Evolutionary conservation across 2,888 invertebrate genomes (phyloP).

Genomic region (Aromia moschata): DNA sequence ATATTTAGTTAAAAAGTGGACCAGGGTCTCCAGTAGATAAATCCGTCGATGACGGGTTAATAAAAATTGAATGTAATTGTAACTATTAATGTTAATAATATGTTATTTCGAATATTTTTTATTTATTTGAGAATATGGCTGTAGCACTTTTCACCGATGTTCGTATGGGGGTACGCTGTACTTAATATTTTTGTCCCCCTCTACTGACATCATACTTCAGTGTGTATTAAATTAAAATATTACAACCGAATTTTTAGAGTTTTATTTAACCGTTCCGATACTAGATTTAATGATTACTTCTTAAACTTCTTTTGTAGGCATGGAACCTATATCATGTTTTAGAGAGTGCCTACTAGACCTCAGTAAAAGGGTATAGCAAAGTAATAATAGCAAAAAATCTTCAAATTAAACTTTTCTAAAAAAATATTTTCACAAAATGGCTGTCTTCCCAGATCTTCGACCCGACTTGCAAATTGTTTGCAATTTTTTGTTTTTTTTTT

Average conservation of each 20-base stretch:
- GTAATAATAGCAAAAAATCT: too few relatives aligned
- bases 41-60: slow-evolving; percentile 25
- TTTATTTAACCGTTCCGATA: slow-evolving; percentile 6
- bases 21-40: slow-evolving; percentile 55
- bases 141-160: slow-evolving; percentile 60
- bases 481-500: too few relatives aligned
- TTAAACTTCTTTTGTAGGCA: not conserved
- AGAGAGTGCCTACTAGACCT: too few relatives aligned
- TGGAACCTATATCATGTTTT: too few relatives aligned
- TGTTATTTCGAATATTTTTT: slow-evolving; percentile 60
- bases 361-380: too few relatives aligned
- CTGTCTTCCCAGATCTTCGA: too few relatives aligned
- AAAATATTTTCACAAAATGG: too few relatives aligned
- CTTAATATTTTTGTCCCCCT: slow-evolving; percentile 61
- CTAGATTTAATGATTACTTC: not conserved
- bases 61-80: slow-evolving; percentile 54
- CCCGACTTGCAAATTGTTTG: too few relatives aligned
- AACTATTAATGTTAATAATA: slow-evolving; percentile 61
- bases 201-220: slow-evolving; percentile 62
- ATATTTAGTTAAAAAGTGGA: slow-evolving; percentile 60
- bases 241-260: slow-evolving; percentile 44
- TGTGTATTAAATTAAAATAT: slow-evolving; percentile 62
- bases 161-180: slow-evolving; percentile 60
- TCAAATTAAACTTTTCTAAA: too few relatives aligned
- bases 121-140: slow-evolving; percentile 60